These are phyloP conservation scores for Melospiza melodia DNA, from an alignment of 2,113 vertebrate genomes.

Conservation along the genomic window DNA sequence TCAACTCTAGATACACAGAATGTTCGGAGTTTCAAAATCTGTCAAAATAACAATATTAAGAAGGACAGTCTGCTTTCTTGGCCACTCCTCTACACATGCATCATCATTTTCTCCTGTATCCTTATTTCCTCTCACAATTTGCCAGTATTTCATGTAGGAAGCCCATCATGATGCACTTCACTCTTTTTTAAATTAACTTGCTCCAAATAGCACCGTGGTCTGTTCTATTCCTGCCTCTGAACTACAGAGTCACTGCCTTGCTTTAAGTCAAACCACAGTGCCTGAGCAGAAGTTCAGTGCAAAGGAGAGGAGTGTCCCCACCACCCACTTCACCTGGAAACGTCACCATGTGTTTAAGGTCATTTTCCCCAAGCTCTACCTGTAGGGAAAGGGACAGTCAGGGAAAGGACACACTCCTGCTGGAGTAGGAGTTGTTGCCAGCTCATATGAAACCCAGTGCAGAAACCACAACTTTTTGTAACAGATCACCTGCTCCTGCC, in stretches of 20 bases:
- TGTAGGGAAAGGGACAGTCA: neutral
- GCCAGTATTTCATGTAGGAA: neutral
- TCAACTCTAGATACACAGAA: neutral
- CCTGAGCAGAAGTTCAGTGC: neutral
- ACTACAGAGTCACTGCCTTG: accelerated
- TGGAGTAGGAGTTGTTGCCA: neutral
- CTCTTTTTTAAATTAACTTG: neutral
- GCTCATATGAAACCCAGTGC: neutral
- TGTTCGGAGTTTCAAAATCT: neutral
- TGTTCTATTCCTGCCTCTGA: neutral
- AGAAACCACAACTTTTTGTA: neutral
- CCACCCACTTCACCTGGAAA: neutral
- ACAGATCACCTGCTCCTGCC: neutral
- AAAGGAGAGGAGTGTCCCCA: neutral
- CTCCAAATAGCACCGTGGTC: neutral
- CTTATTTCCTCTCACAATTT: neutral
- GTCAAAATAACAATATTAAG: neutral
- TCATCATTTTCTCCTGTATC: neutral
- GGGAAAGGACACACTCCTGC: neutral
- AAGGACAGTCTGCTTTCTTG: neutral
- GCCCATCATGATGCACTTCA: neutral
- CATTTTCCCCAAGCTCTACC: neutral
- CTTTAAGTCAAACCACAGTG: accelerated
- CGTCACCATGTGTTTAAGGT: neutral
- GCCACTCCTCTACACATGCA: neutral